Percentiles rank a stretch among this genome's conserved stretches.
Conservation (phyloP, 2,113 vertebrate species). For the Bambusicola thoracicus region DNA sequence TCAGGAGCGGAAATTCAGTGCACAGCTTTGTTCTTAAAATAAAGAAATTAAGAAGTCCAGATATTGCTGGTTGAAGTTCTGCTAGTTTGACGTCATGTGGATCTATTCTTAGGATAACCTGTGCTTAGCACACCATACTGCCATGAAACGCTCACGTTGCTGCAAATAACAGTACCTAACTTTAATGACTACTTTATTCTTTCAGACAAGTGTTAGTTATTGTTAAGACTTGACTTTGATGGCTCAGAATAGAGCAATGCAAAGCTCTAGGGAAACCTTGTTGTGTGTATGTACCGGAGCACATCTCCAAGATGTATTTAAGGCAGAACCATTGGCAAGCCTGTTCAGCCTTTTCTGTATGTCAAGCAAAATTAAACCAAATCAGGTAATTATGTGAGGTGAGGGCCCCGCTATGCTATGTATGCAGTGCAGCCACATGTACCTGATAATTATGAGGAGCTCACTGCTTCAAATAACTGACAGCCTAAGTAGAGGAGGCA, state of each 20-base stretch:
- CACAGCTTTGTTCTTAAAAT: not conserved
- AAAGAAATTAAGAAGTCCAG: not conserved
- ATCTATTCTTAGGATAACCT: conserved; percentile 18
- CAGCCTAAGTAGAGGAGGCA: not conserved
- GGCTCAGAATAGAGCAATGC: not conserved
- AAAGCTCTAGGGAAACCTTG: not conserved
- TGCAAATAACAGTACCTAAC: not conserved
- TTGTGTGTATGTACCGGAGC: not conserved
- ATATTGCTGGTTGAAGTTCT: not conserved
- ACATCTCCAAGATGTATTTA: not conserved
- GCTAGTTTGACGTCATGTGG: not conserved
- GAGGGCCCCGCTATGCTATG: not conserved
- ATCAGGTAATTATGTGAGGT: not conserved
- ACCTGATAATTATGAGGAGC: not conserved
- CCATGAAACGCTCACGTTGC: not conserved
- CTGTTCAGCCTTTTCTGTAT: not conserved
- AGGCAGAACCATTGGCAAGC: not conserved
- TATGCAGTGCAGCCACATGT: rapidly evolving
- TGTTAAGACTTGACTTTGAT: conserved; percentile 12
- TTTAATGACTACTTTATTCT: conserved; percentile 19
- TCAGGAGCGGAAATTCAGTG: not conserved
- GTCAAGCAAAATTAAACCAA: not conserved
- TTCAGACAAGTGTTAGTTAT: conserved; percentile 15
- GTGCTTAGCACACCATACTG: not conserved
- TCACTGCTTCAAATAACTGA: not conserved